These are phyloP conservation scores for Congeria kusceri DNA, from an alignment of 2,888 invertebrate species.

Conservation along the genomic window DNA sequence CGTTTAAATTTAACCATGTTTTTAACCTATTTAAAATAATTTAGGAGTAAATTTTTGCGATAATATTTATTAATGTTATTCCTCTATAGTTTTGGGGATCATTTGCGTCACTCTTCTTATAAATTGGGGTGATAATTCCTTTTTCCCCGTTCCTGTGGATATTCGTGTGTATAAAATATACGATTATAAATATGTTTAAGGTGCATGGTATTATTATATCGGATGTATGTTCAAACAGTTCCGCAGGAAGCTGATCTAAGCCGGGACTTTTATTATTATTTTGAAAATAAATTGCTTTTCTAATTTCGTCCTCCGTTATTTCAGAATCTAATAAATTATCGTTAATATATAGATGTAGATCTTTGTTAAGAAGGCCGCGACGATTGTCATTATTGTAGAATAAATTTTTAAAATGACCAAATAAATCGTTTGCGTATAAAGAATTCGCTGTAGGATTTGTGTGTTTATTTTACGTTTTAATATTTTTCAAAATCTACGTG, in stretches of 20 bases:
- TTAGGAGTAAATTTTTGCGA: background rate
- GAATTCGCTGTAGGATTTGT: background rate
- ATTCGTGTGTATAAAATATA: background rate
- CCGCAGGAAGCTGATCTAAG: background rate
- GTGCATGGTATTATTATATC: background rate
- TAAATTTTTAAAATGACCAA: background rate
- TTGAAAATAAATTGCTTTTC: background rate
- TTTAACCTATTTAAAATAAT: background rate
- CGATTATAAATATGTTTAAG: background rate
- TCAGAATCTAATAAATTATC: background rate
- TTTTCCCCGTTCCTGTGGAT: slow-evolving; percentile 1
- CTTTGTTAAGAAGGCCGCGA: background rate
- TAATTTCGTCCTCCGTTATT: background rate
- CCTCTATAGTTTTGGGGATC: background rate
- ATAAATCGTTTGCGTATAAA: background rate
- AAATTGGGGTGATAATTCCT: background rate
- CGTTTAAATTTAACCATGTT: background rate
- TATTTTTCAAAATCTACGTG: slow-evolving; percentile 3
- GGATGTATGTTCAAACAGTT: background rate
- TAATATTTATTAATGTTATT: background rate
- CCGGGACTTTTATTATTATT: background rate
- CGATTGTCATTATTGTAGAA: background rate
- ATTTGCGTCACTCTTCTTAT: background rate
- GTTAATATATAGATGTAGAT: background rate
- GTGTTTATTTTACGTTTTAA: background rate